These are phyloP conservation scores for Lordiphosa clarofinis DNA, from an alignment of 1,140 invertebrate species.

Conservation along the genomic window DNA sequence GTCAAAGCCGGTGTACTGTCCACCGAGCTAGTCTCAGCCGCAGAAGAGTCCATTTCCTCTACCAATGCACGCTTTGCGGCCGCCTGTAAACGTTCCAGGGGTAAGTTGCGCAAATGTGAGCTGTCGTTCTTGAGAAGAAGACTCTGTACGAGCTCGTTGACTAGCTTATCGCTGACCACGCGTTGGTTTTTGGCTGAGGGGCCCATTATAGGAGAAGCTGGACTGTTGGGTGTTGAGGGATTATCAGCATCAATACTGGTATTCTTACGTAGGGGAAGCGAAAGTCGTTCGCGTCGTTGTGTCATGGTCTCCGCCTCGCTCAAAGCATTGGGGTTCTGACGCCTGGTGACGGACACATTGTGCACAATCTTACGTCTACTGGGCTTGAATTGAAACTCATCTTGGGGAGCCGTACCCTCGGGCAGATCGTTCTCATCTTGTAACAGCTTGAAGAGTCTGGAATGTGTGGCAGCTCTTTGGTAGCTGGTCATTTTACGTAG, in stretches of 20 bases:
- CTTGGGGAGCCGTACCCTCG: constrained; percentile 62
- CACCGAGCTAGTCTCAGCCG: constrained; percentile 72
- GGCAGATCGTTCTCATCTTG: constrained; percentile 82
- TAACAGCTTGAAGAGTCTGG: constrained; percentile 85
- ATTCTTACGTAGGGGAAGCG: constrained; percentile 77
- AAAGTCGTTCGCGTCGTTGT: constrained; percentile 71
- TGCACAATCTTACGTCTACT: constrained; percentile 67
- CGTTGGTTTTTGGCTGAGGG: constrained; percentile 50
- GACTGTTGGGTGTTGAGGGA: constrained; percentile 81
- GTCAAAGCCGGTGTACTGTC: constrained; percentile 79
- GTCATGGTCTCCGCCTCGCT: constrained; percentile 67
- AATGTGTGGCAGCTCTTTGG: constrained; percentile 86
- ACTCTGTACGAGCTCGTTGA: constrained; percentile 82
- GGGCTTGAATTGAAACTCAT: constrained; percentile 70
- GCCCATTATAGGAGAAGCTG: constrained; percentile 79
- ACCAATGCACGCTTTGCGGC: constrained; percentile 81
- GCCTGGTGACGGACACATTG: constrained; percentile 76
- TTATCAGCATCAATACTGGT: constrained; percentile 78
- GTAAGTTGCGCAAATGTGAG: constrained; percentile 80
- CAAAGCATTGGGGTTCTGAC: constrained; percentile 62
- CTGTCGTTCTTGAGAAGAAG: constrained; percentile 81
- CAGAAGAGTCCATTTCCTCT: constrained; percentile 78
- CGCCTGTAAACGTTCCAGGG: constrained; percentile 82
- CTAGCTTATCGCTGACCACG: constrained; percentile 81
- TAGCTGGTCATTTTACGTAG: constrained; percentile 83